Conservation (phyloP, 2,888 invertebrate species). For the Hirtodrosophila histrioides region DNA sequence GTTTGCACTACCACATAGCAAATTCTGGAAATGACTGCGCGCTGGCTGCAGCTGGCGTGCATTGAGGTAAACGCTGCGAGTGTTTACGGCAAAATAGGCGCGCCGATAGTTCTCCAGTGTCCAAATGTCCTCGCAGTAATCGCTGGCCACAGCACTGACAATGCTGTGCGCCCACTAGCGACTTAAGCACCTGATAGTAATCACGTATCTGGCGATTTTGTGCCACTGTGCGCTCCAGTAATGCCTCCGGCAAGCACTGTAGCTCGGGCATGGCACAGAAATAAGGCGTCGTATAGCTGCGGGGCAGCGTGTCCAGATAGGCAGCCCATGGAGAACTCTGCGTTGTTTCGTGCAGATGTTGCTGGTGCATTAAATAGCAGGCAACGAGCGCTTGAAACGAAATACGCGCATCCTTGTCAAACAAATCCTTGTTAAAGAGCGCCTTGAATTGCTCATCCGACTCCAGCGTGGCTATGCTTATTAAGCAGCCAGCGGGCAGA, state of each 20-base stretch:
- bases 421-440: conserved; percentile 78
- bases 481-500: conserved; percentile 87
- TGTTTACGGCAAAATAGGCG: conserved; percentile 94
- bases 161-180: conserved; percentile 30
- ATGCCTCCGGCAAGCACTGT: conserved; percentile 86
- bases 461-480: conserved; percentile 87
- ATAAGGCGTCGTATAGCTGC: conserved; percentile 88
- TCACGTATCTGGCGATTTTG: conserved; percentile 85
- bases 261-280: conserved; percentile 87
- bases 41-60: conserved; percentile 84
- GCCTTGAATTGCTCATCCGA: conserved; percentile 86
- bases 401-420: conserved; percentile 82
- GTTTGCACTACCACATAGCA: conserved; percentile 87
- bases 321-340: conserved; percentile 86
- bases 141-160: conserved; percentile 84
- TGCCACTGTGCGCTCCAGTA: conserved; percentile 85
- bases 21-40: conserved; percentile 72
- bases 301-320: conserved; percentile 90
- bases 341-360: conserved; percentile 84
- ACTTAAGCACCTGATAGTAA: conserved; percentile 62
- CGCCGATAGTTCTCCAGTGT: conserved; percentile 88
- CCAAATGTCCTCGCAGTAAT: conserved; percentile 85
- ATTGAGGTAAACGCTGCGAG: conserved; percentile 92
- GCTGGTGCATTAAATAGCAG: conserved; percentile 89
- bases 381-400: conserved; percentile 90